These are phyloP conservation scores for Parnassius smintheus DNA, from an alignment of 2,888 invertebrate species.

Conservation along the genomic window DNA sequence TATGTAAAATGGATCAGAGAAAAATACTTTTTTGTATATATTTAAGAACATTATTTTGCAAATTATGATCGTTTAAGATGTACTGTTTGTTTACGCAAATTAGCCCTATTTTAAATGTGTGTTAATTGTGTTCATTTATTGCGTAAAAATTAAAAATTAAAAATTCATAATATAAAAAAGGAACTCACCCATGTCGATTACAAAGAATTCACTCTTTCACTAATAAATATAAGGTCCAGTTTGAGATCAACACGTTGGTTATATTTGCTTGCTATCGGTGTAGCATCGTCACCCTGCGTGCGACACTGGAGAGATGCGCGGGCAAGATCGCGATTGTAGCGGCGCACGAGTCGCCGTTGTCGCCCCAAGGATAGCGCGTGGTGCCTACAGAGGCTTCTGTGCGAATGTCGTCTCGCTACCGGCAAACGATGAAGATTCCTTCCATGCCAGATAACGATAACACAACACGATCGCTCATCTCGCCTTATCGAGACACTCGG, in stretches of 20 bases:
- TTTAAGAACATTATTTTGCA: conserved; percentile 3
- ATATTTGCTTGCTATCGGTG: conserved; percentile 54
- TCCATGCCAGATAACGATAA: conserved; percentile 74
- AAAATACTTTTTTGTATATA: background rate
- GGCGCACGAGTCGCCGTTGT: conserved; percentile 34
- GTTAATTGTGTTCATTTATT: conserved; percentile 11
- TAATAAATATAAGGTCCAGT: conserved; percentile 54
- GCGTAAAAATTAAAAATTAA: conserved; percentile 1
- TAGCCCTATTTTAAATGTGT: conserved; percentile 8
- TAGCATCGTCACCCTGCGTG: conserved; percentile 69
- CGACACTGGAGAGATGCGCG: conserved; percentile 48
- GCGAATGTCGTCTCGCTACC: conserved; percentile 68
- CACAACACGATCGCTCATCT: conserved; percentile 70
- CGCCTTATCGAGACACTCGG: conserved; percentile 61
- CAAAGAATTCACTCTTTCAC: conserved; percentile 64
- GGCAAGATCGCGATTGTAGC: conserved; percentile 34
- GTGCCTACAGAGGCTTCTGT: conserved; percentile 72
- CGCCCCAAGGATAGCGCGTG: conserved; percentile 72
- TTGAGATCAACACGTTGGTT: conserved; percentile 66
- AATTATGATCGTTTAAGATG: too few species aligned
- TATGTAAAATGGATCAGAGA: too few species aligned
- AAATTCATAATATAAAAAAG: background rate
- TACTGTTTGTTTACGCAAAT: conserved; percentile 5
- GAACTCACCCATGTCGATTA: conserved; percentile 63
- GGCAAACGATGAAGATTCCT: conserved; percentile 66